Percentiles rank a stretch among this genome's conserved stretches.
Conservation (phyloP, 2,113 vertebrate genomes). For the Hyperopisus bebe region DNA sequence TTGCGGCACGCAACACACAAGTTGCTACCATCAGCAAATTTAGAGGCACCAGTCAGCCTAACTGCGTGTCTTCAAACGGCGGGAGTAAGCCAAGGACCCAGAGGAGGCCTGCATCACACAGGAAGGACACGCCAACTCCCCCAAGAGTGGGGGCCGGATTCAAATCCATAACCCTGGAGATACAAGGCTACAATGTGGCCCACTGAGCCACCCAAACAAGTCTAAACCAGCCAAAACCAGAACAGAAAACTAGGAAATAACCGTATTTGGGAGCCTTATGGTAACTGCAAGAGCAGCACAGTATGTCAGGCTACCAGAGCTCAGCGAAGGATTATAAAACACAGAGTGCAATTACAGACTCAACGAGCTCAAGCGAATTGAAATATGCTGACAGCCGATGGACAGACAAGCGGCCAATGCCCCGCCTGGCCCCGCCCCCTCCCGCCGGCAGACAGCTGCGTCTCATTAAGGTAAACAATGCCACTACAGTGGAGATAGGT, state of each 20-base stretch:
- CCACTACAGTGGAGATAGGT: neutral
- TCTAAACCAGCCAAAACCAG: neutral
- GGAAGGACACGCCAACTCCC: neutral
- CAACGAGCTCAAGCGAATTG: neutral
- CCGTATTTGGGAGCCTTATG: neutral
- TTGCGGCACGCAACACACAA: neutral
- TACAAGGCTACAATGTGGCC: neutral
- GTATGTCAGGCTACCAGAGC: neutral
- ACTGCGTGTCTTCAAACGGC: neutral
- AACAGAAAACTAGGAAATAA: neutral
- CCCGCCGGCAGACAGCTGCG: neutral
- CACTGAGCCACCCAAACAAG: neutral
- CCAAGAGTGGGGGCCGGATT: neutral
- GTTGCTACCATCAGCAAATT: neutral
- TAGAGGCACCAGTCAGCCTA: neutral
- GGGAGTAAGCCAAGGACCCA: neutral
- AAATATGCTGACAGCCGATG: neutral
- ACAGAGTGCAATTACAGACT: neutral
- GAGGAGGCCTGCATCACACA: neutral
- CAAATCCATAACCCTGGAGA: neutral
- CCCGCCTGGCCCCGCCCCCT: neutral
- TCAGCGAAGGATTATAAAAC: neutral
- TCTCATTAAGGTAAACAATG: neutral
- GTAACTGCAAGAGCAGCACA: neutral
- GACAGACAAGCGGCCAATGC: neutral